phyloP scores from a whole-genome alignment of 2,113 vertebrate genomes.

The Martes martes region DNA sequence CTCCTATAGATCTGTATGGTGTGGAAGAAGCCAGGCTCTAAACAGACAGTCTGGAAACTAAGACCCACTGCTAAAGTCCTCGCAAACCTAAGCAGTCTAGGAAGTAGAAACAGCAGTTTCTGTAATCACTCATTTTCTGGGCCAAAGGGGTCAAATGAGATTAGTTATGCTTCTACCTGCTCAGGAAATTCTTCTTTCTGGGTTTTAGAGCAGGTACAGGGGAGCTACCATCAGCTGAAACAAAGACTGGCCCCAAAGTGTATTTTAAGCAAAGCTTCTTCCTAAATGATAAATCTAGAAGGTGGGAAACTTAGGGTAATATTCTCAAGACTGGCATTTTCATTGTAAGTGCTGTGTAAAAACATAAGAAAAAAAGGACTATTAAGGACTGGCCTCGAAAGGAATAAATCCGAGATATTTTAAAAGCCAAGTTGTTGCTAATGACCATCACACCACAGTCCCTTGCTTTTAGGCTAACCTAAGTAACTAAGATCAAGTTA shows the following conservation, averaged over 20 bases:
- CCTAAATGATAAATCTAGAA: not conserved
- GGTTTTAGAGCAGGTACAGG: not conserved
- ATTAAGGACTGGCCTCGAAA: not conserved
- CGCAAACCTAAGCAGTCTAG: not conserved
- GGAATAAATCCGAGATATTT: not conserved
- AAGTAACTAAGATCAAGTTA: slow-evolving; percentile 24
- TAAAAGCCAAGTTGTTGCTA: slow-evolving; percentile 18
- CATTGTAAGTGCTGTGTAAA: not conserved
- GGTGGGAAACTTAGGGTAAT: not conserved
- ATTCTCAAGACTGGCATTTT: not conserved
- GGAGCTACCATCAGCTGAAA: not conserved
- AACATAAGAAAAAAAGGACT: not conserved
- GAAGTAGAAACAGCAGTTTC: not conserved
- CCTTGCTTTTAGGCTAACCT: not conserved
- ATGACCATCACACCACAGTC: not conserved
- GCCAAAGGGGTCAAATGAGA: not conserved
- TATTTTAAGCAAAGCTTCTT: not conserved
- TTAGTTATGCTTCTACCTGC: not conserved
- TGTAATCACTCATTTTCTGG: not conserved
- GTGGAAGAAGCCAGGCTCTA: not conserved
- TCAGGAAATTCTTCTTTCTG: not conserved
- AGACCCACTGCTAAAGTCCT: not conserved
- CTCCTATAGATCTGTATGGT: not conserved
- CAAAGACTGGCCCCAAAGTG: not conserved
- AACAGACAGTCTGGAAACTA: not conserved